A percentile compares a stretch with the other conserved stretches of the same genome.
Conservation (phyloP, 2,113 vertebrate genomes). For the Rissa tridactyla region DNA sequence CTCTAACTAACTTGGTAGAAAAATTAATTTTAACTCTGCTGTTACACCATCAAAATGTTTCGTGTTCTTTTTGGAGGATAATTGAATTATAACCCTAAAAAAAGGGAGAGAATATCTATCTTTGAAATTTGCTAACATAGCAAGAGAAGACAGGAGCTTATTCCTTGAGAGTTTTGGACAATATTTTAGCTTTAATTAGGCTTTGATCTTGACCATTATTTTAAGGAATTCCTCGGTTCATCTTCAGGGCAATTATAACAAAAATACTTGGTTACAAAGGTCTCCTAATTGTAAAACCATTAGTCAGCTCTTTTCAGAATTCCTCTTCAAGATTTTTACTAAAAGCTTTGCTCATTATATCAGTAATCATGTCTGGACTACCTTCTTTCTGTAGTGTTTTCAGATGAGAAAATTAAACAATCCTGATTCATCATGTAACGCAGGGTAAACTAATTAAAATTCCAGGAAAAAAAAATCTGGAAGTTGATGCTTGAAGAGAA, state of each 20-base stretch:
- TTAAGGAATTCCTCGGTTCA: neutral
- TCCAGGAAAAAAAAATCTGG: neutral
- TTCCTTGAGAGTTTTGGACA: neutral
- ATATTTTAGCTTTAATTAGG: slow-evolving; percentile 2
- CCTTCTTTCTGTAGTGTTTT: neutral
- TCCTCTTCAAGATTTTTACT: neutral
- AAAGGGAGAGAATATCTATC: neutral
- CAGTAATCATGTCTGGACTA: neutral
- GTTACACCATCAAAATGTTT: neutral
- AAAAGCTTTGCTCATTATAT: neutral
- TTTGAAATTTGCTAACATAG: neutral
- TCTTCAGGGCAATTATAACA: slow-evolving; percentile 2
- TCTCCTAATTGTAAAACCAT: neutral
- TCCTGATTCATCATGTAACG: neutral
- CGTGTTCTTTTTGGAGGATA: neutral
- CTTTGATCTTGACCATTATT: slow-evolving; percentile 34
- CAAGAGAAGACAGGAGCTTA: neutral
- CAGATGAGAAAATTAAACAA: neutral
- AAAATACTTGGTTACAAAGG: slow-evolving; percentile 15
- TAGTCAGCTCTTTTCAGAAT: slow-evolving; percentile 10
- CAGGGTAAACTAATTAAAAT: slow-evolving; percentile 10
- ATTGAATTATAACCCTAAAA: neutral
- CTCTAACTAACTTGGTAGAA: neutral
- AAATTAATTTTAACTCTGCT: neutral
- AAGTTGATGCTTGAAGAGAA: neutral